Conservation (phyloP, 2,888 invertebrate genomes). For the Hyppa rectilinea region DNA sequence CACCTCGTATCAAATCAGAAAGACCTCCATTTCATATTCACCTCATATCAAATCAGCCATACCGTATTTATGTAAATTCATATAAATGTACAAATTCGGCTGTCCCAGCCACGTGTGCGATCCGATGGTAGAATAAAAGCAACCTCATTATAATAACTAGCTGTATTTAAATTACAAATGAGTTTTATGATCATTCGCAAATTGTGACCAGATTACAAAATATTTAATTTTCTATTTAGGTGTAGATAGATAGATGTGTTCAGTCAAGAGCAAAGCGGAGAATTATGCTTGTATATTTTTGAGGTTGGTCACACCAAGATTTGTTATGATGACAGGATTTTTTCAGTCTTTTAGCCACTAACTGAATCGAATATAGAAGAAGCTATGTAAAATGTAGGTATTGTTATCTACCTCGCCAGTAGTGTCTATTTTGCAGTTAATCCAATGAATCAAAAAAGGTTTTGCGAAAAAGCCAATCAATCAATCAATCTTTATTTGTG, state of each 20-base stretch:
- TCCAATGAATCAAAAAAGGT: not conserved
- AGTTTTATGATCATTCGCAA: conserved; percentile 52
- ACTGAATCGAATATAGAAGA: not conserved
- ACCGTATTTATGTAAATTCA: conserved; percentile 36
- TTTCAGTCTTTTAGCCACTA: not conserved
- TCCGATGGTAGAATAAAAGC: conserved; percentile 64
- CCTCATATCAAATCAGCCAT: conserved; percentile 18
- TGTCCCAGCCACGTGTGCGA: conserved; percentile 55
- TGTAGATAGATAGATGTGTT: not conserved
- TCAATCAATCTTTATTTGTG: too few species aligned
- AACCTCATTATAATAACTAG: conserved; percentile 66
- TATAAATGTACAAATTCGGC: conserved; percentile 51
- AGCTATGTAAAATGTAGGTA: not conserved
- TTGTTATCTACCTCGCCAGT: not conserved
- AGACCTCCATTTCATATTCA: conserved; percentile 44
- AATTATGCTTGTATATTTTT: not conserved
- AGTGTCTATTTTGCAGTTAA: not conserved
- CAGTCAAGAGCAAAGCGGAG: too few species aligned
- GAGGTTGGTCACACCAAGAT: not conserved
- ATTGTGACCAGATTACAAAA: conserved; percentile 56
- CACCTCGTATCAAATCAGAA: conserved; percentile 26
- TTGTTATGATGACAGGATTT: not conserved
- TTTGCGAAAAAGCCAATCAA: too few species aligned
- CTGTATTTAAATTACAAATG: conserved; percentile 70
- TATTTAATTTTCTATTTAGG: conserved; percentile 31